Conservation (phyloP, 2,113 vertebrate species). For the Oncorhynchus gorbuscha region DNA sequence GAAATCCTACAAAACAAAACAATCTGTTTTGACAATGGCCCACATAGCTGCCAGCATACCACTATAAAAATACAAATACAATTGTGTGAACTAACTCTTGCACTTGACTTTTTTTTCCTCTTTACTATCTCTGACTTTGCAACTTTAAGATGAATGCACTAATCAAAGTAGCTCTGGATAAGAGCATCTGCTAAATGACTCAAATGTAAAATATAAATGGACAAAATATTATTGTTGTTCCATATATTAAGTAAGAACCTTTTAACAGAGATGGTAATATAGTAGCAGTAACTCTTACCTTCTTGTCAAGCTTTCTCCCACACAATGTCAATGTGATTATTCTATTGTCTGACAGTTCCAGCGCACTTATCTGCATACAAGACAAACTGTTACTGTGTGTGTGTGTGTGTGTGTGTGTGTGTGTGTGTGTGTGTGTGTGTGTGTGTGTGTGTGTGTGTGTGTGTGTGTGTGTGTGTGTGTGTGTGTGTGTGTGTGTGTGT, state of each 20-base stretch:
- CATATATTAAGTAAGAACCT: background rate
- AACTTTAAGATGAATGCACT: too few species aligned
- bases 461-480: too few species aligned
- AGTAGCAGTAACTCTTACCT: slow-evolving; percentile 74
- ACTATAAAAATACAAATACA: background rate
- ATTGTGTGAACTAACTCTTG: too few species aligned
- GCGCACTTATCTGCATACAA: slow-evolving; percentile 86
- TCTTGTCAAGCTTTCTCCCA: slow-evolving; percentile 96
- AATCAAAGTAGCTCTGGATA: too few species aligned
- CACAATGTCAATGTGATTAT: slow-evolving; percentile 93
- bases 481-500: too few species aligned
- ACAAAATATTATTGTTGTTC: too few species aligned
- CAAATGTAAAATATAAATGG: too few species aligned
- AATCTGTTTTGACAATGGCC: too few species aligned
- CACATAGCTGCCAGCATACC: background rate
- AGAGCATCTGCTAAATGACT: too few species aligned
- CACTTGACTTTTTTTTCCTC: too few species aligned
- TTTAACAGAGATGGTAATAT: background rate
- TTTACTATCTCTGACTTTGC: too few species aligned
- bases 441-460: background rate
- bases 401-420: background rate
- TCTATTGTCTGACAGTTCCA: slow-evolving; percentile 97
- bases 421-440: background rate
- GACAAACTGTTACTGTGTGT: slow-evolving; percentile 8
- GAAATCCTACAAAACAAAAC: slow-evolving; percentile 80